These are phyloP conservation scores for Protonibea diacanthus DNA, from an alignment of 2,797 vertebrate species.

Conservation along the genomic window DNA sequence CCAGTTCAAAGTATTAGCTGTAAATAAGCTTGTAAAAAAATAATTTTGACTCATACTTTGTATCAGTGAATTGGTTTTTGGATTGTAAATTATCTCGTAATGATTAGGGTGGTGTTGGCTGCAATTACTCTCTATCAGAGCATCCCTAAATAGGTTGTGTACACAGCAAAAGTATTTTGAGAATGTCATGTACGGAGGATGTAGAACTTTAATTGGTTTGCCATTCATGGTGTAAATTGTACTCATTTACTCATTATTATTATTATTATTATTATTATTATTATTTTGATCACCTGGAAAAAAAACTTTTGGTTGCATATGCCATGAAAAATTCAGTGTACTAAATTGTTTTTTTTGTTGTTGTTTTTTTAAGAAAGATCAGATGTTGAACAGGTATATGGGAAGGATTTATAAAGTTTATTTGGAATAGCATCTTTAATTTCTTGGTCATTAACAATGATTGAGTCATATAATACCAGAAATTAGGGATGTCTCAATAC, in stretches of 20 bases:
- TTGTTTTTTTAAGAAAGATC: background rate
- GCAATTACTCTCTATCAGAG: constrained; percentile 45
- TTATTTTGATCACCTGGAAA: constrained; percentile 30
- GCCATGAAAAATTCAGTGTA: constrained; percentile 43
- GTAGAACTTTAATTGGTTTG: constrained; percentile 50
- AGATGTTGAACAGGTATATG: constrained; percentile 56
- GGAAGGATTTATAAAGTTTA: constrained; percentile 45
- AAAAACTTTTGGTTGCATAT: constrained; percentile 52
- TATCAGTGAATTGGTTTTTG: constrained; percentile 69
- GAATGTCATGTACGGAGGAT: constrained; percentile 55
- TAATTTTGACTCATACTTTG: constrained; percentile 72
- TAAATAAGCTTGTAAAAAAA: constrained; percentile 82
- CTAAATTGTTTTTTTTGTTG: constrained; percentile 36
- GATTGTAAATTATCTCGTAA: constrained; percentile 65
- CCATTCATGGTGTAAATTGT: constrained; percentile 57
- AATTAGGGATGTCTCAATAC: constrained; percentile 39
- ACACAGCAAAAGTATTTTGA: constrained; percentile 48
- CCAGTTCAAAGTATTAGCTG: constrained; percentile 80
- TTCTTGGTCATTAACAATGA: constrained; percentile 43
- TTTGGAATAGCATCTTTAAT: constrained; percentile 48
- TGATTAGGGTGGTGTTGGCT: constrained; percentile 51
- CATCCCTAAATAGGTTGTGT: constrained; percentile 47
- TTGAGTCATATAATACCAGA: constrained; percentile 26
- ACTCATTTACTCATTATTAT: background rate
- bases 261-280: too few species aligned